Percentiles rank a stretch among this genome's conserved stretches.
phyloP scores from a whole-genome alignment of 1,140 invertebrate species.

The Tetraneura akinire region DNA sequence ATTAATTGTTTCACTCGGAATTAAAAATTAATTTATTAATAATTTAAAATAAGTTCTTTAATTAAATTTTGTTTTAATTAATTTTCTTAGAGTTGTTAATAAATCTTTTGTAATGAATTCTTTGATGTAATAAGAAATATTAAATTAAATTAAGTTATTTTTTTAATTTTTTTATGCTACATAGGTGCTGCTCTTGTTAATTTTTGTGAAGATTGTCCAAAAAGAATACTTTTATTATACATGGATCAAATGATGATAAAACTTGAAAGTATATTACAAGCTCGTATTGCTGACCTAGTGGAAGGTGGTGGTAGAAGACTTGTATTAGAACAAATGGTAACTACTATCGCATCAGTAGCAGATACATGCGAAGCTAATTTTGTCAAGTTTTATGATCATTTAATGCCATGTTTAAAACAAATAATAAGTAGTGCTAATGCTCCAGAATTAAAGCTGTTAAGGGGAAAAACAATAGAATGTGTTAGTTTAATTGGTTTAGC shows the following conservation, averaged over 20 bases:
- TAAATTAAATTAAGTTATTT: too few relatives aligned
- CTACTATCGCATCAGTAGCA: slow-evolving; percentile 98
- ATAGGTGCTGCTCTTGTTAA: slow-evolving; percentile 90
- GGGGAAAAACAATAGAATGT: slow-evolving; percentile 96
- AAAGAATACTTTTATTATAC: slow-evolving; percentile 88
- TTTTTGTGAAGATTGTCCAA: slow-evolving; percentile 98
- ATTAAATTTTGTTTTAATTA: too few relatives aligned
- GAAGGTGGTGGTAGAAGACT: slow-evolving; percentile 92
- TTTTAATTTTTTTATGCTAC: slow-evolving; percentile 52
- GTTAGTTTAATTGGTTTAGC: slow-evolving; percentile 97
- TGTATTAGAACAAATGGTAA: slow-evolving; percentile 95
- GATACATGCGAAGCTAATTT: slow-evolving; percentile 98
- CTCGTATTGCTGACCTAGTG: slow-evolving; percentile 91
- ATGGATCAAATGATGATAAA: slow-evolving; percentile 88
- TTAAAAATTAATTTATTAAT: too few relatives aligned
- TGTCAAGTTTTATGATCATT: slow-evolving; percentile 69
- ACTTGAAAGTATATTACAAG: slow-evolving; percentile 84
- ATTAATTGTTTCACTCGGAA: too few relatives aligned
- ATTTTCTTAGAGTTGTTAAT: too few relatives aligned
- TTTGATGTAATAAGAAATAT: too few relatives aligned
- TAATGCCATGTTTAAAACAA: slow-evolving; percentile 96
- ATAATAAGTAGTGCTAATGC: slow-evolving; percentile 93
- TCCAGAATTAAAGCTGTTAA: slow-evolving; percentile 82
- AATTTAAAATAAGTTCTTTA: too few relatives aligned
- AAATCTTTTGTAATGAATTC: too few relatives aligned